Evolutionary conservation across 2,113 vertebrate genomes (phyloP), one percentile per base, ranked within the genome.

Genomic region (Tetraodon nigroviridis): DNA sequence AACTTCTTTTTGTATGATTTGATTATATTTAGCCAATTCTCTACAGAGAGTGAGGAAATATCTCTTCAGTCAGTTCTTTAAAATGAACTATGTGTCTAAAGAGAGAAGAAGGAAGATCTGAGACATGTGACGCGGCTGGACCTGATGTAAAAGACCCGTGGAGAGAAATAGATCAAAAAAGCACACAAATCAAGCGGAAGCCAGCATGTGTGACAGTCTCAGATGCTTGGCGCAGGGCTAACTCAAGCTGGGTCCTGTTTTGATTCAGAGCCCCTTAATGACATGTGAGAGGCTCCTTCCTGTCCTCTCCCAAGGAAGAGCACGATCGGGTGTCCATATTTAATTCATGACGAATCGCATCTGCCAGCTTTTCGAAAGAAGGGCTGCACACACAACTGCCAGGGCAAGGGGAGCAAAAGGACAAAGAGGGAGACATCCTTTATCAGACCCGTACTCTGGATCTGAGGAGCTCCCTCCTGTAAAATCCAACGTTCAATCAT

Each of bases 261-360:
- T 69, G 66, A 84, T 84, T 86, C 79, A 69, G 70, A 89, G 80
- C 58, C 37, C 67, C 71, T 79, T 59, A 84, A 87, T 85, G 87
- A 85, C 89, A 89, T 86, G 88, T 88, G 87, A 91, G 69, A 61
- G 80, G 42, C 76, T 85, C 58, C 83, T 84, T 88, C 79, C 86
- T 81, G 87, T 76, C 76, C 67, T 72, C 69, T 81, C 79, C 78
- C 45, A 85, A 70, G 69, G 73, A 89, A 90, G 79, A 67, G 81
- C 80, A 79, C 65, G 60, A 90, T 84, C 80, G 71, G 64, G 76
- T 58, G 56, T 47, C 73, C 71, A 90, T 91, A 87, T 91, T 89
- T 89, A 89, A 92, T 90, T 91, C 88, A 90, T 88, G 83, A 91
- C 63, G 61, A 73, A 77, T 87, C 82, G 86, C 84, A 87, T 82